Base-by-base conservation (phyloP, 2,888 invertebrate genomes). In the Mamestra brassicae region DNA sequence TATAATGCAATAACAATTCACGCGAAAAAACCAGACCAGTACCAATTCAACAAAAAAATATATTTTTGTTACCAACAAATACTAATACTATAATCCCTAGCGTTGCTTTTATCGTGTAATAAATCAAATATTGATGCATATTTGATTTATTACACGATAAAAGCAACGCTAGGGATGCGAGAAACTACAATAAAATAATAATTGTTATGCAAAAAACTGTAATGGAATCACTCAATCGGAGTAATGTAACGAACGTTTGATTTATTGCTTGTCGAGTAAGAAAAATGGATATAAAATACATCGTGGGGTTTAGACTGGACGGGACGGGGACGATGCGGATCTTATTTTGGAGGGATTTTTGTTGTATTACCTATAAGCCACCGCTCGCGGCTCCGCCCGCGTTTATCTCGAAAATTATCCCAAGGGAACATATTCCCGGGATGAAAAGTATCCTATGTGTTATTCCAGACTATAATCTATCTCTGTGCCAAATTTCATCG, bases 161-260 rank as follows among this genome's bases (percentile, higher is more conserved):
- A 86, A 87, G 77, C 79, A 76, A 67, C 74, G 76, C 77, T 69
- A 83, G 84, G 77, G 84, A 84, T 74, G 80, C 73, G 82, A 83
- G 73, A 73, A 86, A 86, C 87, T 86, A 86, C 79, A 86, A 85
- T 85, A 84, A 87, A 86, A 87, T 84, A 85, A 87, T 94, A 93
- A 94, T 93, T 90, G 92, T 93, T 94, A 96, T 96, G 96, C 95
- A 95, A 95, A 95, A 95, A 92, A 89, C 87, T 85, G 89, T 95
- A 95, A 95, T 96, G 95, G 95, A 94, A 95, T 94, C 95, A 92
- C 92, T 96, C 95, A 95, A 95, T 96, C 95, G 93, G 91, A 94
- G 93, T 96, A 96, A 96, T 95, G 95, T 93, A 92, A 88, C 94
- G 92, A 91, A 91, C 93, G 92, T 94, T 93, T 90, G 95, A 96